phyloP scores from a whole-genome alignment of 2,888 invertebrate genomes.

The Drosophila antonietae region DNA sequence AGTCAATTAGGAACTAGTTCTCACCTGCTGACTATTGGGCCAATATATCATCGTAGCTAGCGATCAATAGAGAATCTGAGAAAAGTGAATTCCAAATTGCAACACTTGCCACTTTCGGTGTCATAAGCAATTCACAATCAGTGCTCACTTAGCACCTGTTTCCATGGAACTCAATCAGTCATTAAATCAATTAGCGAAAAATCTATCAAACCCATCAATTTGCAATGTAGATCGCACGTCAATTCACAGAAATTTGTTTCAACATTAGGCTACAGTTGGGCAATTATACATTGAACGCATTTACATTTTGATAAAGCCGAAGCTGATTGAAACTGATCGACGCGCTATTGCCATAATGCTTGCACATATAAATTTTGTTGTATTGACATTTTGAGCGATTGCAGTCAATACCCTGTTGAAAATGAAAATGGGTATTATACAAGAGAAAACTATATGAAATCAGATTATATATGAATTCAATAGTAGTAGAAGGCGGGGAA shows the following conservation, averaged over 20 bases:
- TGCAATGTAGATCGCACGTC: slow-evolving; percentile 53
- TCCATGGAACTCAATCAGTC: slow-evolving; percentile 31
- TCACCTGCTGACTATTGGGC: slow-evolving; percentile 37
- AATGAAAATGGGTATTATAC: not conserved
- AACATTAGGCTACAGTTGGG: slow-evolving; percentile 46
- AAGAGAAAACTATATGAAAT: too few relatives aligned
- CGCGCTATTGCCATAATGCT: slow-evolving; percentile 43
- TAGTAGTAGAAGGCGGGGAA: too few relatives aligned
- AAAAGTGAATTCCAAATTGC: slow-evolving; percentile 24
- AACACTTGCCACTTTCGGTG: slow-evolving; percentile 27
- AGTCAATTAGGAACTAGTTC: slow-evolving; percentile 49
- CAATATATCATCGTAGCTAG: slow-evolving; percentile 9
- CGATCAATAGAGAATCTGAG: slow-evolving; percentile 5
- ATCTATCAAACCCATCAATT: slow-evolving; percentile 41
- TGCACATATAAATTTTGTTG: slow-evolving; percentile 46
- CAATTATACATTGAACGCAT: slow-evolving; percentile 63
- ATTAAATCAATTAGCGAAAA: slow-evolving; percentile 66
- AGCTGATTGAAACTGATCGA: slow-evolving; percentile 49
- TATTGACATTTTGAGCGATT: slow-evolving; percentile 20
- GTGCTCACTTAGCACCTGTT: slow-evolving; percentile 54
- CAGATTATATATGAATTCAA: too few relatives aligned
- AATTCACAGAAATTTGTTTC: slow-evolving; percentile 72
- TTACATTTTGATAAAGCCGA: slow-evolving; percentile 55
- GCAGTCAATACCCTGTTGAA: slow-evolving; percentile 34
- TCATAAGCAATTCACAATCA: slow-evolving; percentile 31